A percentile compares a stretch with the other conserved stretches of the same genome.
Evolutionary conservation across 2,888 invertebrate genomes (phyloP).

Genomic region (Acrocyrtus sp.): DNA sequence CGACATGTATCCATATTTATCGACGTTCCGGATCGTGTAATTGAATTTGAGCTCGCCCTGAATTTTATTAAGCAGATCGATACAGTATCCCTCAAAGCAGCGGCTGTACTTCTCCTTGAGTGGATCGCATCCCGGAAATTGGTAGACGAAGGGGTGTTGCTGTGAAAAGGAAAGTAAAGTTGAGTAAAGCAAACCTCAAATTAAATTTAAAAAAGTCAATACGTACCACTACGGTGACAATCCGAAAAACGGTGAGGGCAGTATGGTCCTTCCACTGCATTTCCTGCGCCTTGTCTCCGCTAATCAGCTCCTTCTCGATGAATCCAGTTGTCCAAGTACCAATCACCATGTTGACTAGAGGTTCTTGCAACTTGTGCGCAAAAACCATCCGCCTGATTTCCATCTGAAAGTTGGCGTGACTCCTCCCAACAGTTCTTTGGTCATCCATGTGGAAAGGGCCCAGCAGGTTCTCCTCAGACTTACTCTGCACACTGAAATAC

Average conservation of each 20-base stretch:
- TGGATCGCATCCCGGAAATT: slow-evolving; percentile 68
- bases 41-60: slow-evolving; percentile 86
- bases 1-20: slow-evolving; percentile 89
- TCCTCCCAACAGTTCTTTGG: slow-evolving; percentile 73
- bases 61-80: slow-evolving; percentile 91
- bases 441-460: slow-evolving; percentile 69
- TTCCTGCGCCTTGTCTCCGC: slow-evolving; percentile 74
- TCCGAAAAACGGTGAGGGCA: slow-evolving; percentile 85
- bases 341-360: slow-evolving; percentile 66
- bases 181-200: not conserved
- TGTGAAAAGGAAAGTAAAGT: too few species aligned
- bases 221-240: slow-evolving; percentile 85
- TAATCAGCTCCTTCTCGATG: slow-evolving; percentile 69
- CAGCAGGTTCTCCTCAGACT: slow-evolving; percentile 50
- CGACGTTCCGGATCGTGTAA: slow-evolving; percentile 77
- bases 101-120: slow-evolving; percentile 66
- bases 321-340: slow-evolving; percentile 85
- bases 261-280: slow-evolving; percentile 76
- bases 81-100: slow-evolving; percentile 82
- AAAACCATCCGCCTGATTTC: slow-evolving; percentile 70
- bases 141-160: slow-evolving; percentile 87
- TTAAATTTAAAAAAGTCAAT: slow-evolving; percentile 19
- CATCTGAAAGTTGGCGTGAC: slow-evolving; percentile 80
- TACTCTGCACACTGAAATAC: slow-evolving; percentile 13
- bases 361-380: slow-evolving; percentile 28